phyloP scores from a whole-genome alignment of 2,888 invertebrate genomes.

The Calameuta idolon region DNA sequence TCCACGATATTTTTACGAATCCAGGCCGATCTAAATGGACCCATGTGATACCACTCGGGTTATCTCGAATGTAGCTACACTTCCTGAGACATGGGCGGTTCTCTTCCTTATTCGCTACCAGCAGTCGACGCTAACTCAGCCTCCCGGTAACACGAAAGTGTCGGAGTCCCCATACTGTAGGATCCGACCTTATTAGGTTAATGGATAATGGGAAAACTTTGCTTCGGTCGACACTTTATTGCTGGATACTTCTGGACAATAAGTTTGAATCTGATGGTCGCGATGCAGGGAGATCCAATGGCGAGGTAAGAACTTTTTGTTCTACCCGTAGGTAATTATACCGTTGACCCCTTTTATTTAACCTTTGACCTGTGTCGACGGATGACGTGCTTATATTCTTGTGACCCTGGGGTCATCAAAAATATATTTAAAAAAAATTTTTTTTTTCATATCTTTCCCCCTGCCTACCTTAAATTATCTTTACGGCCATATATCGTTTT shows the following conservation, averaged over 20 bases:
- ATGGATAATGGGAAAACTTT: slow-evolving; percentile 62
- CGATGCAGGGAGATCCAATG: background rate
- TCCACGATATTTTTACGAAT: background rate
- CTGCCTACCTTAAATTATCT: background rate
- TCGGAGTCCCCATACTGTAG: slow-evolving; percentile 50
- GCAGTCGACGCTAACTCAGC: slow-evolving; percentile 32
- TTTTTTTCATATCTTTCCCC: too few species aligned
- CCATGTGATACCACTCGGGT: background rate
- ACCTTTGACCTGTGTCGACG: too few species aligned
- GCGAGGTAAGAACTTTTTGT: background rate
- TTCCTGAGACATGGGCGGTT: background rate
- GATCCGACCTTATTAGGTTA: slow-evolving; percentile 62
- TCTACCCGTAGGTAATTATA: too few species aligned
- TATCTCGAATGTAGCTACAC: background rate
- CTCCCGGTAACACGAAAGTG: slow-evolving; percentile 23
- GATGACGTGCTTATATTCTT: too few species aligned
- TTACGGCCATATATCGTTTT: background rate
- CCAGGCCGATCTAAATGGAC: background rate
- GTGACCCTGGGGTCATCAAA: too few species aligned
- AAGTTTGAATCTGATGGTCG: background rate
- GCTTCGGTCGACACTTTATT: slow-evolving; percentile 58
- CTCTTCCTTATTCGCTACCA: slow-evolving; percentile 23
- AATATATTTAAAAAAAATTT: too few species aligned
- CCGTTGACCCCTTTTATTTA: too few species aligned
- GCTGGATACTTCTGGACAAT: slow-evolving; percentile 21